phyloP scores from a whole-genome alignment of 2,888 invertebrate species.

The Amiota communis region DNA sequence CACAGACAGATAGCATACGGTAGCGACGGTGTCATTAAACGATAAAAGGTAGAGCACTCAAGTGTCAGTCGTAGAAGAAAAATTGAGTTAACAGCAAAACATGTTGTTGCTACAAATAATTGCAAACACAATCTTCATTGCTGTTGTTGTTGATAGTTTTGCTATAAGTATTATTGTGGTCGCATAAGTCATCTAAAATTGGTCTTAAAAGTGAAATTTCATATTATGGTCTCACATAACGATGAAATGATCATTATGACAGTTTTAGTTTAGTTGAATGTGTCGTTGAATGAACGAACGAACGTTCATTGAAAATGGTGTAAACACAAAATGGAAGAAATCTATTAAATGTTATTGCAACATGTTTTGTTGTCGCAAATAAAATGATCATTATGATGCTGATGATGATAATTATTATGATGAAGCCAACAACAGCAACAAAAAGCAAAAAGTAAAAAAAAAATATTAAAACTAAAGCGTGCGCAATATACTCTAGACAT shows the following conservation, averaged over 20 bases:
- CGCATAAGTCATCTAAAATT: slow-evolving; percentile 48
- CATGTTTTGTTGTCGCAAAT: slow-evolving; percentile 33
- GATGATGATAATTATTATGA: too few species aligned
- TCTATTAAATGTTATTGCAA: slow-evolving; percentile 60
- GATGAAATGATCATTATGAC: slow-evolving; percentile 55
- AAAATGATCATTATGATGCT: too few species aligned
- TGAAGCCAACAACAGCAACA: background rate
- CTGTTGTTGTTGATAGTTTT: background rate
- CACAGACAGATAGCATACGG: background rate
- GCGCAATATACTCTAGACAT: slow-evolving; percentile 7
- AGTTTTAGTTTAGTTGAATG: slow-evolving; percentile 47
- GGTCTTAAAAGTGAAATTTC: slow-evolving; percentile 65
- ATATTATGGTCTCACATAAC: slow-evolving; percentile 57
- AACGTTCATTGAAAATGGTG: slow-evolving; percentile 7
- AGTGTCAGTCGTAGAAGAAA: too few species aligned
- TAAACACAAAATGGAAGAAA: slow-evolving; percentile 51
- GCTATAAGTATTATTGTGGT: slow-evolving; percentile 22
- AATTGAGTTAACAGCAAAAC: too few species aligned
- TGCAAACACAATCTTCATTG: too few species aligned
- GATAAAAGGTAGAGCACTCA: slow-evolving; percentile 33
- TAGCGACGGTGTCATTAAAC: slow-evolving; percentile 30
- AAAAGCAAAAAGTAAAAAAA: too few species aligned
- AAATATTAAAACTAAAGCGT: background rate
- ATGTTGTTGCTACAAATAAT: too few species aligned
- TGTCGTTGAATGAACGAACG: background rate